These are phyloP conservation scores for Bovichtus diacanthus DNA, from an alignment of 2,797 vertebrate species.

Conservation along the genomic window DNA sequence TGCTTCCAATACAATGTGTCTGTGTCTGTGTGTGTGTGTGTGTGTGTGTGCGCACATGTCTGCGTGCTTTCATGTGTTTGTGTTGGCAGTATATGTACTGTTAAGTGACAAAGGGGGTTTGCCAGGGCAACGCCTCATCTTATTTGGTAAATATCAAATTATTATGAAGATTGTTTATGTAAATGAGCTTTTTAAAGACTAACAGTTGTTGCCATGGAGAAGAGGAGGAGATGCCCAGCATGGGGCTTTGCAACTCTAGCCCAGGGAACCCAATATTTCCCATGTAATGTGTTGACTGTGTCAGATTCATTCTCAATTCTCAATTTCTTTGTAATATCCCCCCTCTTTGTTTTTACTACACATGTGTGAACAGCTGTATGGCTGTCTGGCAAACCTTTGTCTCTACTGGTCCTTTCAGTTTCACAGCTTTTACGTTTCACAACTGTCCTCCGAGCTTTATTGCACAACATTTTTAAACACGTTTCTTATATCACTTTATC, in stretches of 20 bases:
- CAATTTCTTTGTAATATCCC: neutral
- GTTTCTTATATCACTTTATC: conserved; percentile 9
- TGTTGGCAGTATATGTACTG: neutral
- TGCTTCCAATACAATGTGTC: conserved; percentile 39
- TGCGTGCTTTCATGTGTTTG: neutral
- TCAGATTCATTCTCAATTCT: conserved; percentile 35
- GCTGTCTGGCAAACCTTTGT: conserved; percentile 3
- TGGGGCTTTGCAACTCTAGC: conserved; percentile 64
- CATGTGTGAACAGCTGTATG: conserved; percentile 13
- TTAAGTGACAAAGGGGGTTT: conserved; percentile 19
- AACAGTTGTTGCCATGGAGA: conserved; percentile 87
- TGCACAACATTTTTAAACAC: neutral
- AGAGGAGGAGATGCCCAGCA: conserved; percentile 59
- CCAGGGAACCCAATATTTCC: conserved; percentile 39
- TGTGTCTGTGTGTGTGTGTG: conserved; percentile 22
- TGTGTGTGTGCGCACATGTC: conserved; percentile 10
- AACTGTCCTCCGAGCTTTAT: conserved; percentile 16
- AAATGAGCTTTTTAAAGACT: conserved; percentile 85
- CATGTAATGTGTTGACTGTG: conserved; percentile 25
- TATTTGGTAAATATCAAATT: conserved; percentile 54
- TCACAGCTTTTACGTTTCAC: conserved; percentile 1
- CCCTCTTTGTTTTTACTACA: too few relatives aligned
- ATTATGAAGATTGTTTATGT: conserved; percentile 84
- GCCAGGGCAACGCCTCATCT: conserved; percentile 13
- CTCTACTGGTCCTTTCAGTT: neutral